These are phyloP conservation scores for Eupithecia subumbrata DNA, from an alignment of 2,888 invertebrate species.

Conservation along the genomic window DNA sequence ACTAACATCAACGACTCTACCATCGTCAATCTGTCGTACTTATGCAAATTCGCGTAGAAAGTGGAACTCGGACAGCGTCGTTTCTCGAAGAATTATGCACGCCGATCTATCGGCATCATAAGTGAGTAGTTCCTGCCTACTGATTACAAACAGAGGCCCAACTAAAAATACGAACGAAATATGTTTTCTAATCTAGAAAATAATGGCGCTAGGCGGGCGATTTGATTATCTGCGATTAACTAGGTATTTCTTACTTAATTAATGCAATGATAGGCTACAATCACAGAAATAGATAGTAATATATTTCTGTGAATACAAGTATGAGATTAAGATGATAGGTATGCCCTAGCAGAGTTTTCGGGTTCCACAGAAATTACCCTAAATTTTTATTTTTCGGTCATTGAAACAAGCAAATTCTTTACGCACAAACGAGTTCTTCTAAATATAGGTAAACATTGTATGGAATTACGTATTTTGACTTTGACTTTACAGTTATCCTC, in stretches of 20 bases:
- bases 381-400: background rate
- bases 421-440: background rate
- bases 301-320: background rate
- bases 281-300: background rate
- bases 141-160: slow-evolving; percentile 1
- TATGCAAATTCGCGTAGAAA: slow-evolving; percentile 49
- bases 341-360: background rate
- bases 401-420: background rate
- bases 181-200: background rate
- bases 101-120: slow-evolving; percentile 40
- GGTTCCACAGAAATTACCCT: background rate
- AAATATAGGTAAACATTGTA: background rate
- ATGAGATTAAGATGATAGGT: background rate
- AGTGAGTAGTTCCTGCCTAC: slow-evolving; percentile 15
- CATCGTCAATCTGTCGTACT: slow-evolving; percentile 27
- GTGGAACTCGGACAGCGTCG: slow-evolving; percentile 43
- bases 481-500: background rate
- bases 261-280: background rate
- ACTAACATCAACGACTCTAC: slow-evolving; percentile 2
- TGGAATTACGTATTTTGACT: background rate
- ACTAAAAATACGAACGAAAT: background rate
- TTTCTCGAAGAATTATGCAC: slow-evolving; percentile 43
- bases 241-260: background rate
- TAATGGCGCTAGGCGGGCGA: background rate
- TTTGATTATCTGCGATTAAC: background rate